Percentiles rank a stretch among this genome's conserved stretches.
Conservation (phyloP, 1,140 invertebrate species). For the Bombus polaris region DNA sequence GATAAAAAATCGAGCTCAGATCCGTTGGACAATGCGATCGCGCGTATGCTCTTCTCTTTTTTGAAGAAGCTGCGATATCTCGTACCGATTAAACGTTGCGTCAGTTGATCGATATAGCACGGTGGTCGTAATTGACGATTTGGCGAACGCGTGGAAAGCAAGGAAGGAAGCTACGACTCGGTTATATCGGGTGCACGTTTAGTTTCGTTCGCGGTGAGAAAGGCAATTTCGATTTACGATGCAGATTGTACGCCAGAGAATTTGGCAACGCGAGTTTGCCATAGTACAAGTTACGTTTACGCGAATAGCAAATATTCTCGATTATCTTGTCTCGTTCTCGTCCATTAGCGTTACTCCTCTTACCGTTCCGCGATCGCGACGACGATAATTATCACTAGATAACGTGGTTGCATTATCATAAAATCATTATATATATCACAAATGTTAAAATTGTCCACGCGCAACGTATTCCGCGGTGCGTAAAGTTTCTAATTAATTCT, state of each 20-base stretch:
- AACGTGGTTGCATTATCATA: slow-evolving; percentile 51
- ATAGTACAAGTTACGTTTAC: background rate
- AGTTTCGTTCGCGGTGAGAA: background rate
- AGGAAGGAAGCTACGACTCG: background rate
- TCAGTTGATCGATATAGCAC: background rate
- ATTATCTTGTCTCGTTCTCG: background rate
- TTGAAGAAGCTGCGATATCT: background rate
- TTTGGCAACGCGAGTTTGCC: background rate
- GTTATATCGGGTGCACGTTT: background rate
- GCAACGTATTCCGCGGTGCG: background rate
- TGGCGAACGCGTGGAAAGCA: background rate
- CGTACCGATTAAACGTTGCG: background rate
- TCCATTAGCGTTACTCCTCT: background rate
- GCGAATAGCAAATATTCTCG: background rate
- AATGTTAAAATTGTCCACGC: slow-evolving; percentile 49
- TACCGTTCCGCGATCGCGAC: slow-evolving; percentile 40
- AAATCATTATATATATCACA: slow-evolving; percentile 64
- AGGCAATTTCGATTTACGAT: background rate
- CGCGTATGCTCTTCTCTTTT: background rate
- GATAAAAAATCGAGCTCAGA: slow-evolving; percentile 37
- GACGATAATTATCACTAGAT: slow-evolving; percentile 56
- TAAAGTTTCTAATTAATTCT: slow-evolving; percentile 46
- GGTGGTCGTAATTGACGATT: slow-evolving; percentile 44
- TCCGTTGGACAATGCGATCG: background rate
- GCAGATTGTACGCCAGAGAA: background rate